Conservation (phyloP, 2,888 invertebrate genomes). For the Cryptosula pallasiana region DNA sequence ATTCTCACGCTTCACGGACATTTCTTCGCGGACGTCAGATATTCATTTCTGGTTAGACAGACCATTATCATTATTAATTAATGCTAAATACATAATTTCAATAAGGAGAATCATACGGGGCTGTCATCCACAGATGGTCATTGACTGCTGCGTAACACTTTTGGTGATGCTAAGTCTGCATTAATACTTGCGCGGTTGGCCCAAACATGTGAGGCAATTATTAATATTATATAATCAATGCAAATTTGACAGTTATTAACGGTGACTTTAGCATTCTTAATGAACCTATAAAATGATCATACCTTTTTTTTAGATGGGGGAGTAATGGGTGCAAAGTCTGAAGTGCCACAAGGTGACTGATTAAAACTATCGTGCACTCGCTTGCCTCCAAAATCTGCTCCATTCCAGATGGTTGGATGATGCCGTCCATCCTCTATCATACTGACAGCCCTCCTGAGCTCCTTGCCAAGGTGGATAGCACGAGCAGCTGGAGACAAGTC, state of each 20-base stretch:
- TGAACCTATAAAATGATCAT: not conserved
- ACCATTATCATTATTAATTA: slow-evolving; percentile 19
- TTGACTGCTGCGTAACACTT: not conserved
- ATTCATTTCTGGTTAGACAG: not conserved
- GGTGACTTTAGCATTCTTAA: not conserved
- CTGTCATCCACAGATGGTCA: not conserved
- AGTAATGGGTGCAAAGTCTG: slow-evolving; percentile 7
- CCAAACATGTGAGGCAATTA: not conserved
- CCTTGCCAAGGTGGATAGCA: not conserved
- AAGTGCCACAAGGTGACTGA: slow-evolving; percentile 7
- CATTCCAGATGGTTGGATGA: not conserved
- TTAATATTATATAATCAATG: slow-evolving; percentile 9
- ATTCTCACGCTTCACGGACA: slow-evolving; percentile 19
- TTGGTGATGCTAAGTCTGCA: not conserved
- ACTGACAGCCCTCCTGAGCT: not conserved
- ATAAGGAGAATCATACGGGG: not conserved
- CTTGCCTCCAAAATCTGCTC: not conserved
- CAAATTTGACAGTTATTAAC: slow-evolving; percentile 20
- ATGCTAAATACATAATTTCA: slow-evolving; percentile 21
- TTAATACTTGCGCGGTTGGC: not conserved
- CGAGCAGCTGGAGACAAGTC: not conserved
- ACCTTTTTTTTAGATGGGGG: slow-evolving; percentile 8
- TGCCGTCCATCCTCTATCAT: not conserved
- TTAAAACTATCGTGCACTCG: slow-evolving; percentile 2
- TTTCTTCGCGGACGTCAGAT: not conserved